phyloP scores from a whole-genome alignment of 2,113 vertebrate genomes.

The Petaurus breviceps region DNA sequence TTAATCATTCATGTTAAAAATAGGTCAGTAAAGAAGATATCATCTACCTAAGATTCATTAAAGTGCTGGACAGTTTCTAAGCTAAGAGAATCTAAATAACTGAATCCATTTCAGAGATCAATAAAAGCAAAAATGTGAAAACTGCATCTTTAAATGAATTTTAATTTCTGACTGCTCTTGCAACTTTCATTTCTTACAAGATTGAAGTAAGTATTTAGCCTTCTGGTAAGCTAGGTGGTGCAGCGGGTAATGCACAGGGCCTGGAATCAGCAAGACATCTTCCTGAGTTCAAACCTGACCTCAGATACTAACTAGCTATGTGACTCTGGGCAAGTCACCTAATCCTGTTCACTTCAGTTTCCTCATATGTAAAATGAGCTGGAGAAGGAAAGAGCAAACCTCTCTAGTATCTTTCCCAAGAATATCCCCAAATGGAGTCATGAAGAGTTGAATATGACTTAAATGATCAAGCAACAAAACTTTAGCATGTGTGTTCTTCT shows the following conservation, averaged over 20 bases:
- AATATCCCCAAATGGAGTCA: too few species aligned
- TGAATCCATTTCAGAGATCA: conserved; percentile 75
- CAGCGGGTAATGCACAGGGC: too few species aligned
- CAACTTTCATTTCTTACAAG: conserved; percentile 70
- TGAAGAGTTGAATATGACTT: too few species aligned
- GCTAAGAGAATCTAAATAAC: conserved; percentile 68
- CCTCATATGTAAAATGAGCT: too few species aligned
- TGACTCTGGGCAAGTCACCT: too few species aligned
- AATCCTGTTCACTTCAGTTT: too few species aligned
- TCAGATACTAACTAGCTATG: too few species aligned
- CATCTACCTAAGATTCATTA: conserved; percentile 73
- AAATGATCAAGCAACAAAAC: too few species aligned
- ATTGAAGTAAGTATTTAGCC: conserved; percentile 65
- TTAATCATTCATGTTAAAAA: conserved; percentile 70
- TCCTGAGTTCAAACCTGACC: too few species aligned
- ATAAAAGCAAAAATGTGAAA: conserved; percentile 75
- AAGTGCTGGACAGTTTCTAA: conserved; percentile 75
- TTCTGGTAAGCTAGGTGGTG: neutral
- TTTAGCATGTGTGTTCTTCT: neutral
- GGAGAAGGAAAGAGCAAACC: too few species aligned
- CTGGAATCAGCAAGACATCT: too few species aligned
- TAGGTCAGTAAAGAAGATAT: conserved; percentile 61
- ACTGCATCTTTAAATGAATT: conserved; percentile 75
- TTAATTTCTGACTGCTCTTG: conserved; percentile 61
- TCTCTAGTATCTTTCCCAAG: too few species aligned